These are phyloP conservation scores for Xestia sexstrigata DNA, from an alignment of 2,888 invertebrate species.

Conservation along the genomic window DNA sequence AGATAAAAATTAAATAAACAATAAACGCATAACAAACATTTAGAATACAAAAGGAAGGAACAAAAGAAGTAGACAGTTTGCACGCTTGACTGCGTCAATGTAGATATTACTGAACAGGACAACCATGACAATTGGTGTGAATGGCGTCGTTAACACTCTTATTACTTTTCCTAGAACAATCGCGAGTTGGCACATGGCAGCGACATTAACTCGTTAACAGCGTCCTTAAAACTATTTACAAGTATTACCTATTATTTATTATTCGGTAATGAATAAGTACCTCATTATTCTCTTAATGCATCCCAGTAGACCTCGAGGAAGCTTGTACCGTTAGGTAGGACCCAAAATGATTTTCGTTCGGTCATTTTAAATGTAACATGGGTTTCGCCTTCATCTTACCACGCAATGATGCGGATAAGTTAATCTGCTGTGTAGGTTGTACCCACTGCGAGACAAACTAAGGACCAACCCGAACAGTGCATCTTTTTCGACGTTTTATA, in stretches of 20 bases:
- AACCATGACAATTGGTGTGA: conserved; percentile 1
- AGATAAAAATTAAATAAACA: no score
- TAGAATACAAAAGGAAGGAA: no score
- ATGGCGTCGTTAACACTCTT: background rate
- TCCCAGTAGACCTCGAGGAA: background rate
- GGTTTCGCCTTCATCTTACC: background rate
- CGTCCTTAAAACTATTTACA: background rate
- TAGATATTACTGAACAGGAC: background rate
- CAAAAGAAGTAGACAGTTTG: no score
- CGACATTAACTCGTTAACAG: conserved; percentile 3
- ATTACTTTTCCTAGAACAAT: conserved; percentile 11
- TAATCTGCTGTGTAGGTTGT: background rate
- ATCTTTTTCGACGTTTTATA: no score
- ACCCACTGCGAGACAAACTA: background rate
- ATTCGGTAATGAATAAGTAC: background rate
- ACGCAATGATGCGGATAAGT: conserved; percentile 1
- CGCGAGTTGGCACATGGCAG: conserved; percentile 18
- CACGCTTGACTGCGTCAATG: no score
- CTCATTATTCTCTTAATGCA: background rate
- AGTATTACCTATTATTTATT: no score
- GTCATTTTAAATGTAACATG: background rate
- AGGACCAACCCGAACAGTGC: no score
- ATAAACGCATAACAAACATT: no score
- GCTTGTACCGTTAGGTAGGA: background rate
- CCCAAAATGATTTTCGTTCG: background rate